These are phyloP conservation scores for Eurystomus gularis DNA, from an alignment of 2,113 vertebrate genomes.

Conservation along the genomic window DNA sequence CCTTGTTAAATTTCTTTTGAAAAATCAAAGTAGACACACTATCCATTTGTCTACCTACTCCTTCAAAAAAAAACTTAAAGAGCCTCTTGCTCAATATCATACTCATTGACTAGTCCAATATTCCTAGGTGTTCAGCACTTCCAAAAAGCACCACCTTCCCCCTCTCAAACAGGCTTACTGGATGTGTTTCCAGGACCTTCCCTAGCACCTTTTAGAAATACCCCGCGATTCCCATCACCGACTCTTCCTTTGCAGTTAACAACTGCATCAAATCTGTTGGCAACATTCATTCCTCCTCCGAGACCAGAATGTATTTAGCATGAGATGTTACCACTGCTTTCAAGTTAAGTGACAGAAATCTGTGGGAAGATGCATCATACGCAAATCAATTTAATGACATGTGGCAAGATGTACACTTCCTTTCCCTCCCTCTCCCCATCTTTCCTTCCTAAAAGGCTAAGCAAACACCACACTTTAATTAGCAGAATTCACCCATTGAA, in stretches of 20 bases:
- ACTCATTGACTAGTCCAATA: background rate
- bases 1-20: background rate
- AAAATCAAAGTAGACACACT: slow-evolving; percentile 2
- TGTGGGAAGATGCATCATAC: background rate
- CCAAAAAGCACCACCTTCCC: background rate
- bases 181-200: background rate
- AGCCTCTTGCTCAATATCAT: background rate
- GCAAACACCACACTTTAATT: background rate
- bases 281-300: background rate
- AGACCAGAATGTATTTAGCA: background rate
- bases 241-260: background rate
- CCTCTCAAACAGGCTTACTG: background rate
- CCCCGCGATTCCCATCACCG: background rate
- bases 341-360: background rate
- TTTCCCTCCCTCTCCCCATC: background rate
- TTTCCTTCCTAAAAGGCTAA: background rate
- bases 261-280: background rate
- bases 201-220: background rate
- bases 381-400: background rate
- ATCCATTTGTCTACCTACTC: background rate
- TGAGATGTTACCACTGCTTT: background rate
- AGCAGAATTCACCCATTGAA: background rate
- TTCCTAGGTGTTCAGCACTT: background rate
- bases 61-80: background rate
- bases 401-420: background rate